Evolutionary conservation across 2,113 vertebrate genomes (phyloP).

Genomic region (Dicentrarchus labrax): DNA sequence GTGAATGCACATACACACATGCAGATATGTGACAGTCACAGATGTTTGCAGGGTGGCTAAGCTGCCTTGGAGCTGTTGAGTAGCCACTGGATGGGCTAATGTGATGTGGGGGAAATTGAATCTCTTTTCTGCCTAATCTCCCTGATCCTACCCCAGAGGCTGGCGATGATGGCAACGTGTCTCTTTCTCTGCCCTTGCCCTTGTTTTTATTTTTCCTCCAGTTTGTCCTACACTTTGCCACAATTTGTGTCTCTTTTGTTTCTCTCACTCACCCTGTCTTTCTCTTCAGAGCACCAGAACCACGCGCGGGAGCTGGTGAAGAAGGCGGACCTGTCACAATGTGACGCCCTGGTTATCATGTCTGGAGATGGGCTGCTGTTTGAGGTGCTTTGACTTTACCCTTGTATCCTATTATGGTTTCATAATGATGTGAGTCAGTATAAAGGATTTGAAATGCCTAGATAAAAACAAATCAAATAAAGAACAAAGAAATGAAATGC

Average conservation of each 20-base stretch:
- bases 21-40: constrained; percentile 60
- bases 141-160: constrained; percentile 65
- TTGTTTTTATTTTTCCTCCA: constrained; percentile 39
- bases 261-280: constrained; percentile 5
- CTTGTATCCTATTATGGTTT: neutral
- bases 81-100: constrained; percentile 68
- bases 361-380: constrained; percentile 91
- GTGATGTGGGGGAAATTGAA: constrained; percentile 72
- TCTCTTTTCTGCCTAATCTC: constrained; percentile 71
- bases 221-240: constrained; percentile 18
- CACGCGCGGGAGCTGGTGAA: constrained; percentile 90
- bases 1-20: constrained; percentile 24
- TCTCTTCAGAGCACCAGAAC: constrained; percentile 86
- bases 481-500: neutral
- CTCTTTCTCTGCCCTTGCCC: constrained; percentile 48
- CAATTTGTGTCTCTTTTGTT: neutral
- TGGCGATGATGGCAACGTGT: constrained; percentile 36
- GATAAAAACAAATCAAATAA: neutral
- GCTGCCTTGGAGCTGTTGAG: constrained; percentile 68
- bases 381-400: constrained; percentile 82
- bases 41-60: constrained; percentile 69
- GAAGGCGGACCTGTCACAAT: constrained; percentile 85
- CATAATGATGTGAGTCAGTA: neutral
- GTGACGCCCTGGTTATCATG: constrained; percentile 90
- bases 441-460: neutral